These are phyloP conservation scores for Cerceris rybyensis DNA, from an alignment of 2,888 invertebrate species.

Conservation along the genomic window DNA sequence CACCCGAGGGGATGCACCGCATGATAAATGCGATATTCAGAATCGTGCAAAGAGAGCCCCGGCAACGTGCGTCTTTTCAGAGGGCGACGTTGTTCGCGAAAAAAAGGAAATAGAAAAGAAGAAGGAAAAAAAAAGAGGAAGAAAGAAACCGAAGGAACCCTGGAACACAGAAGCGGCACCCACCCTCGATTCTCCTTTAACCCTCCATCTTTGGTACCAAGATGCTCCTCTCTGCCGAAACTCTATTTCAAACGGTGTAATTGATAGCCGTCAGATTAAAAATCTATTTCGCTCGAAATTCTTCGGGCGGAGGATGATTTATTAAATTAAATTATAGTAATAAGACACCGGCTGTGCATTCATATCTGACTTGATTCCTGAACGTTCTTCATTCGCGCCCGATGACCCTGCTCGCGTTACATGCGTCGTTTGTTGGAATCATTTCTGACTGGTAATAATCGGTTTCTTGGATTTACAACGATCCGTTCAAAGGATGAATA, in stretches of 20 bases:
- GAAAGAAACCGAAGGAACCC: conserved; percentile 20
- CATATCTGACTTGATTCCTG: conserved; percentile 20
- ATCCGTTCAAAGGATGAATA: background rate
- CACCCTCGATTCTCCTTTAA: background rate
- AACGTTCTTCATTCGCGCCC: background rate
- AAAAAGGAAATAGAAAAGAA: conserved; percentile 9
- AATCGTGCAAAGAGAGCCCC: conserved; percentile 35
- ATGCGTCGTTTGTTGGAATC: background rate
- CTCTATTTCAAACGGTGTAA: conserved; percentile 52
- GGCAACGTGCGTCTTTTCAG: conserved; percentile 25
- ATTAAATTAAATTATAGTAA: conserved; percentile 73
- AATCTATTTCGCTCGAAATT: conserved; percentile 66
- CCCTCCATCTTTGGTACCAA: background rate
- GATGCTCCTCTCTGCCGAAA: conserved; percentile 25
- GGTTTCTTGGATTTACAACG: background rate
- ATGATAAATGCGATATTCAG: conserved; percentile 66
- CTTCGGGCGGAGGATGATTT: conserved; percentile 61
- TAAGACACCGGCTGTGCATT: conserved; percentile 46
- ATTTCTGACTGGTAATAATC: background rate
- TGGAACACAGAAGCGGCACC: too few relatives aligned
- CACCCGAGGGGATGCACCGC: conserved; percentile 48
- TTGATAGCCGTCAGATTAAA: conserved; percentile 67
- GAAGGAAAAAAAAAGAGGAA: conserved; percentile 1
- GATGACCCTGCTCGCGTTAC: background rate
- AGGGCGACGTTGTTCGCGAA: conserved; percentile 34